These are phyloP conservation scores for Isaurus tuberculatus DNA, from an alignment of 92 coral and sea anemone genomes.

Conservation along the genomic window DNA sequence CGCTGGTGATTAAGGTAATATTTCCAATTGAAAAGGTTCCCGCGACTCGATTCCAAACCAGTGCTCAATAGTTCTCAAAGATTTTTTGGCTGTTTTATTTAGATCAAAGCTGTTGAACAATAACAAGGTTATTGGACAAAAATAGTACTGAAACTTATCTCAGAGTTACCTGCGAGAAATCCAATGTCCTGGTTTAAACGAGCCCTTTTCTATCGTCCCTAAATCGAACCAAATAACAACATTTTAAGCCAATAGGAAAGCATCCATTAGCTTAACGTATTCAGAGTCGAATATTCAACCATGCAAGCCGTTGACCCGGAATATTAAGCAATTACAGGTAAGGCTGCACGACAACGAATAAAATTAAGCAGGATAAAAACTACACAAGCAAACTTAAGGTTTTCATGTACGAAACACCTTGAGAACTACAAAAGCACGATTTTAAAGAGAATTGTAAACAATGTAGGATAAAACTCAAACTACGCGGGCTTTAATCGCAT, in stretches of 20 bases:
- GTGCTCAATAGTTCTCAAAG: not conserved
- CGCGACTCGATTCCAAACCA: not conserved
- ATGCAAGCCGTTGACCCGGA: not conserved
- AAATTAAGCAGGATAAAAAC: conserved; percentile 9
- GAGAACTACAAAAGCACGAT: not conserved
- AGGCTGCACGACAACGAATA: not conserved
- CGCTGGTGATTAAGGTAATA: not conserved
- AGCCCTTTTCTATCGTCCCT: not conserved
- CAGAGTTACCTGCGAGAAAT: not conserved
- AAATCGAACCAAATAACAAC: not conserved
- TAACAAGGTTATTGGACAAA: not conserved
- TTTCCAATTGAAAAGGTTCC: not conserved
- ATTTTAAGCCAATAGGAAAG: conserved; percentile 16
- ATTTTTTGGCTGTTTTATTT: not conserved
- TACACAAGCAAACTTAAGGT: not conserved
- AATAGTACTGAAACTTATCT: not conserved
- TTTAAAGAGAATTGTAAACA: not conserved
- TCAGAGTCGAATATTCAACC: conserved; percentile 23
- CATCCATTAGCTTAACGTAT: conserved; percentile 14
- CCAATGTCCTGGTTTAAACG: not conserved
- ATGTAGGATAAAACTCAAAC: not conserved
- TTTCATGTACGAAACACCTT: not conserved
- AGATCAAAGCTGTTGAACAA: not conserved
- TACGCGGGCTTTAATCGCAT: not conserved
- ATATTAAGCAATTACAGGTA: not conserved